phyloP scores from a whole-genome alignment of 2,113 vertebrate genomes.

The Tupaia chinensis region DNA sequence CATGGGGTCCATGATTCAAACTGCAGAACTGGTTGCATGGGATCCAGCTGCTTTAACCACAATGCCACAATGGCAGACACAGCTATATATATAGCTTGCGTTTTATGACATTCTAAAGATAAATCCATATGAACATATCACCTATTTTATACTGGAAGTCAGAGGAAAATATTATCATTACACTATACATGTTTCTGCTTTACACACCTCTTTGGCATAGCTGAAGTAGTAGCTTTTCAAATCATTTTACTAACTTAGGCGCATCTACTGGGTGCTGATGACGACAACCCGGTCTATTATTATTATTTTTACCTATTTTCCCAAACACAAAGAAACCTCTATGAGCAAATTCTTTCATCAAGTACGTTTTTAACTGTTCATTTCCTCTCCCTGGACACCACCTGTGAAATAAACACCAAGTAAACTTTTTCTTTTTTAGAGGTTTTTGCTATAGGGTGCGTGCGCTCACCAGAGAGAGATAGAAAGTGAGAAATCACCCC shows the following conservation, averaged over 20 bases:
- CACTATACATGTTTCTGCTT: not conserved
- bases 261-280: not conserved
- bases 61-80: too few species aligned
- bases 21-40: too few species aligned
- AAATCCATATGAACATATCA: not conserved
- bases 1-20: too few species aligned
- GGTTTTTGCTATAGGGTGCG: too few species aligned
- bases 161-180: not conserved
- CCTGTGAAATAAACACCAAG: conserved; percentile 18
- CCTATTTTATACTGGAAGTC: not conserved
- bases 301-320: not conserved
- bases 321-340: not conserved
- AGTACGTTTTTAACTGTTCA: not conserved
- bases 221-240: conserved; percentile 10
- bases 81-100: not conserved
- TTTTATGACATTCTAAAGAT: not conserved
- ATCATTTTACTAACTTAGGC: not conserved
- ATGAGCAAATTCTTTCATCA: conserved; percentile 3
- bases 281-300: not conserved
- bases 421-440: not conserved
- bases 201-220: not conserved
- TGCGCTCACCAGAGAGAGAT: too few species aligned
- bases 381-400: not conserved
- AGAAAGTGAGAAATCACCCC: too few species aligned
- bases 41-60: too few species aligned